A percentile compares a stretch with the other conserved stretches of the same genome.
These are phyloP conservation scores for Lates calcarifer DNA, from an alignment of 2,113 vertebrate species.

Conservation along the genomic window DNA sequence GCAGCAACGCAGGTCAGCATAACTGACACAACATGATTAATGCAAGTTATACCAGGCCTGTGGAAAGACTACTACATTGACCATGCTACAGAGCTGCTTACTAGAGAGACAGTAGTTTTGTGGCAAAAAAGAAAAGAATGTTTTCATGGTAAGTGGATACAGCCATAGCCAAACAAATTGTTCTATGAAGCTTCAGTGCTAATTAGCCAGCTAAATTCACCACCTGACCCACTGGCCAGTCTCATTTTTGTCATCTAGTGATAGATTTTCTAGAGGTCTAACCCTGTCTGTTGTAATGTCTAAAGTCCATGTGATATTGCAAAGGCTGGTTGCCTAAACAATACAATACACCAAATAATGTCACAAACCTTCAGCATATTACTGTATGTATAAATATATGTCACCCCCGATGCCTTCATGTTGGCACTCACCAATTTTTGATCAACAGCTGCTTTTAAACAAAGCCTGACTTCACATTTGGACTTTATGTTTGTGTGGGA, in stretches of 20 bases:
- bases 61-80: background rate
- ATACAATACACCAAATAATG: background rate
- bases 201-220: background rate
- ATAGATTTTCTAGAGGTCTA: background rate
- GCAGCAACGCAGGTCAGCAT: too few relatives aligned
- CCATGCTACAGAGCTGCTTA: background rate
- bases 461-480: slow-evolving; percentile 32
- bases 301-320: background rate
- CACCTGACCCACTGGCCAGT: background rate
- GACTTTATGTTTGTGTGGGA: background rate
- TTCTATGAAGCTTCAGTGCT: background rate
- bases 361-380: background rate
- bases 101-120: background rate
- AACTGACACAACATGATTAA: too few relatives aligned
- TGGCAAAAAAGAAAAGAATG: background rate
- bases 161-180: background rate
- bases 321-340: background rate
- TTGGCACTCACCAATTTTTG: background rate
- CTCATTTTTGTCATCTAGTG: background rate
- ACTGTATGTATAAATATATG: background rate
- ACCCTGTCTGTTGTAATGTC: too few relatives aligned
- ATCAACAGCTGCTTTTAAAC: slow-evolving; percentile 27
- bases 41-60: too few relatives aligned
- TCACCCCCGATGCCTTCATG: background rate
- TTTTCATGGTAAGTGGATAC: background rate